Evolutionary conservation across 2,113 vertebrate genomes (phyloP).

Genomic region (Osmerus mordax): DNA sequence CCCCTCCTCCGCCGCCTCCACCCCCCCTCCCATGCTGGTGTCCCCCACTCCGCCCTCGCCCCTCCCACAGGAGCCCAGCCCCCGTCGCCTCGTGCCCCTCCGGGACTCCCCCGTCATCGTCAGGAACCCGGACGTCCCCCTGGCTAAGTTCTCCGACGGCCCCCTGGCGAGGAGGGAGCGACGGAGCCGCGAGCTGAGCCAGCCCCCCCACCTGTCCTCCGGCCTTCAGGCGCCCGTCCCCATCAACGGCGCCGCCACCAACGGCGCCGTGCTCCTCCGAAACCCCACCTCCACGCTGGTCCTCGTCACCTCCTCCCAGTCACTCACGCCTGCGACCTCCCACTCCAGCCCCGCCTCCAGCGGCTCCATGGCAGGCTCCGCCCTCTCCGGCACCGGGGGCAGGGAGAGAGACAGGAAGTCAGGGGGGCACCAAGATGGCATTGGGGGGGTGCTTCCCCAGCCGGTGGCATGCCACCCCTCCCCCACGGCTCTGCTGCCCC

Average conservation of each 20-base stretch:
- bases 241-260: conserved; percentile 80
- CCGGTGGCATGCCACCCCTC: conserved; percentile 89
- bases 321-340: conserved; percentile 60
- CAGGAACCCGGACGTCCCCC: conserved; percentile 86
- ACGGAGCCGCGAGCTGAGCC: conserved; percentile 65
- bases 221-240: conserved; percentile 85
- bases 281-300: conserved; percentile 68
- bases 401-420: conserved; percentile 68
- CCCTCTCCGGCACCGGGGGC: conserved; percentile 58
- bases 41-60: conserved; percentile 78
- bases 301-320: conserved; percentile 68
- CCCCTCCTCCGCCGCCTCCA: conserved; percentile 71
- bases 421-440: conserved; percentile 61
- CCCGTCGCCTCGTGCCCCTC: conserved; percentile 81
- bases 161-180: conserved; percentile 67
- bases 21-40: conserved; percentile 80
- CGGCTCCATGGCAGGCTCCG: conserved; percentile 25
- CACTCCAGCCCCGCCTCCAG: conserved; percentile 51
- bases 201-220: conserved; percentile 53
- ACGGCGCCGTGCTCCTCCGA: conserved; percentile 67
- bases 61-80: conserved; percentile 79
- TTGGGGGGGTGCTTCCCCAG: conserved; percentile 69
- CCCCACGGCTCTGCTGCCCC: conserved; percentile 85
- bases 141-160: conserved; percentile 82
- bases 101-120: conserved; percentile 90